Conservation (phyloP, 37 sponge, comb jelly and placozoan species). For the Cladorhizidae sp. region DNA sequence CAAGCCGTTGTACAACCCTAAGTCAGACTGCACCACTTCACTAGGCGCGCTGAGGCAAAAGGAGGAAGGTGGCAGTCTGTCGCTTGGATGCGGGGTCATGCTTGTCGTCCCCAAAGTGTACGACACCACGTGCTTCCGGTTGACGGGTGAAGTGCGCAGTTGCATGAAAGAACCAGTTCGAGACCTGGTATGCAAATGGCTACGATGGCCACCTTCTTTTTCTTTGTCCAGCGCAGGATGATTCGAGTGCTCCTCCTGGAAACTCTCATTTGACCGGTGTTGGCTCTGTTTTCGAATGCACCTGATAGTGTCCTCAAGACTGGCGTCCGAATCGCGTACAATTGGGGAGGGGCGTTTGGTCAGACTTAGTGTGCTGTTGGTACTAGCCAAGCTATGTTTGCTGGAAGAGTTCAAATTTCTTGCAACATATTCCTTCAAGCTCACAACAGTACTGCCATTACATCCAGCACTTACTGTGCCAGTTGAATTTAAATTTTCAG, state of each 20-base stretch:
- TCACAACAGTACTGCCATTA: not conserved
- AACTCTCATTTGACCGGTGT: not conserved
- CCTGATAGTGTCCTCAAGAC: slow-evolving; percentile 57
- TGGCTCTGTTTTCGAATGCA: slow-evolving; percentile 35
- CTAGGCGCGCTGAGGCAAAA: slow-evolving; percentile 36
- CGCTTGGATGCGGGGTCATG: not conserved
- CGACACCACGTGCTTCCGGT: not conserved
- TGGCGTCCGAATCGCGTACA: slow-evolving; percentile 42
- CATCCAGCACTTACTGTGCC: too few species aligned
- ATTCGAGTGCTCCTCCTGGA: not conserved
- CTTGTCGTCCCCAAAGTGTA: not conserved
- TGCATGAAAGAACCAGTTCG: slow-evolving; percentile 38
- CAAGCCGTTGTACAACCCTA: slow-evolving; percentile 22
- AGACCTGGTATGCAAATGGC: slow-evolving; percentile 19
- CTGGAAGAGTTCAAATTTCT: not conserved
- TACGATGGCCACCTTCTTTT: slow-evolving; percentile 25
- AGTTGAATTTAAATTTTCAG: too few species aligned
- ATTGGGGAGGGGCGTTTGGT: slow-evolving; percentile 51
- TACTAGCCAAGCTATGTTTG: slow-evolving; percentile 1
- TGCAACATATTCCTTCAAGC: not conserved
- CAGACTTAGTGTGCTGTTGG: not conserved
- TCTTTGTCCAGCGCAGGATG: not conserved
- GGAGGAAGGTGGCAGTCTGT: slow-evolving; percentile 12
- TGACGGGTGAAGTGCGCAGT: slow-evolving; percentile 17
- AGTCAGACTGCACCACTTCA: slow-evolving; percentile 45